These are phyloP conservation scores for Mythimna ferrago DNA, from an alignment of 2,888 invertebrate genomes.

Conservation along the genomic window DNA sequence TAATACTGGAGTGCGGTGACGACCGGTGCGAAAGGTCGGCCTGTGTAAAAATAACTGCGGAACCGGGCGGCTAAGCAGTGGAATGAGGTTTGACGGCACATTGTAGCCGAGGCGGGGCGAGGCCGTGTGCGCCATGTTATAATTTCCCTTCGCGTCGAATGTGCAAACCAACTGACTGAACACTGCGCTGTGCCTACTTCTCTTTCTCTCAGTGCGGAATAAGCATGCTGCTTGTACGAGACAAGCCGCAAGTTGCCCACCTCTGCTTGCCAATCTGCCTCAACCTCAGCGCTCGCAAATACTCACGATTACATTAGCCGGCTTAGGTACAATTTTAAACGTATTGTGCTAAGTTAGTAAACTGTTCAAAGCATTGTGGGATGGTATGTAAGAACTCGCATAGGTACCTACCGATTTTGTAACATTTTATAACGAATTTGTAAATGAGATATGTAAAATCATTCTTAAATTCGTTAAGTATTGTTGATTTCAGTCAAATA, in stretches of 20 bases:
- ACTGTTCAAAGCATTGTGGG: slow-evolving; percentile 8
- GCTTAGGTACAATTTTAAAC: slow-evolving; percentile 41
- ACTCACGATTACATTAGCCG: slow-evolving; percentile 42
- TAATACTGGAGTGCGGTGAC: slow-evolving; percentile 87
- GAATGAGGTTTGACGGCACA: slow-evolving; percentile 91
- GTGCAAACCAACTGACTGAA: slow-evolving; percentile 87
- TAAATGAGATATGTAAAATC: background rate
- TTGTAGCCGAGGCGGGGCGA: slow-evolving; percentile 90
- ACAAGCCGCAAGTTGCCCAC: slow-evolving; percentile 67
- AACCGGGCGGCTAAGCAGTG: slow-evolving; percentile 89
- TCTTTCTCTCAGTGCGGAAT: slow-evolving; percentile 85
- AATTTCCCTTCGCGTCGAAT: slow-evolving; percentile 90
- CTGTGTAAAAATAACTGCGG: slow-evolving; percentile 91
- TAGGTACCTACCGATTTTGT: background rate
- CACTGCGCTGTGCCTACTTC: slow-evolving; percentile 84
- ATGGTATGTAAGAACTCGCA: background rate
- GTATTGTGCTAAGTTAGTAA: slow-evolving; percentile 41
- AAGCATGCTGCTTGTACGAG: slow-evolving; percentile 75
- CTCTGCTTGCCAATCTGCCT: slow-evolving; percentile 58
- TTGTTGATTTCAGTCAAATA: background rate
- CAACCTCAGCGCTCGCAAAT: slow-evolving; percentile 45
- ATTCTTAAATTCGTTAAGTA: background rate
- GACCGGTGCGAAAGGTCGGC: slow-evolving; percentile 90
- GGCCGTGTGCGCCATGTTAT: slow-evolving; percentile 90
- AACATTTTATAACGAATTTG: background rate